These are phyloP conservation scores for Melanostigma gelatinosum DNA, from an alignment of 2,113 vertebrate genomes.

Conservation along the genomic window DNA sequence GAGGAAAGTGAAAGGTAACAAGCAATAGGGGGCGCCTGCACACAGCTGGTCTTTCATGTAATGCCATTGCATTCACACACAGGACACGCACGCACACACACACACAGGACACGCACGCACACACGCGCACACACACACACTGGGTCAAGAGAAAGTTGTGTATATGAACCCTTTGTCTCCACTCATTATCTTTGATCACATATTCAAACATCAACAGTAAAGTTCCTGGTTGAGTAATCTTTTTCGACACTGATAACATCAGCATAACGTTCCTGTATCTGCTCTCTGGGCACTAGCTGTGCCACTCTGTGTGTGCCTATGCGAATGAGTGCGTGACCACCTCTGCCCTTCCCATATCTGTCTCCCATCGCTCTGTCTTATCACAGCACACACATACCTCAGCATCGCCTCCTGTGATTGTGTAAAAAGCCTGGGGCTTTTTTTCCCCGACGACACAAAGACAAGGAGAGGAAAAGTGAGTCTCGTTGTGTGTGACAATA, in stretches of 20 bases:
- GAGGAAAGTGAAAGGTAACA: slow-evolving; percentile 52
- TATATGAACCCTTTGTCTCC: slow-evolving; percentile 29
- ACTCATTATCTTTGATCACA: slow-evolving; percentile 29
- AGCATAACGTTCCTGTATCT: slow-evolving; percentile 25
- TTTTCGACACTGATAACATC: slow-evolving; percentile 30
- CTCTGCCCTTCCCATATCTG: slow-evolving; percentile 76
- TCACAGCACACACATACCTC: slow-evolving; percentile 77
- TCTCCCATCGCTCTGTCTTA: slow-evolving; percentile 80
- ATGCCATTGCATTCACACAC: slow-evolving; percentile 35
- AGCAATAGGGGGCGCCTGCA: slow-evolving; percentile 89
- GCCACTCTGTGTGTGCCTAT: slow-evolving; percentile 23
- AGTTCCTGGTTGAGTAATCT: slow-evolving; percentile 35
- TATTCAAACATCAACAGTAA: slow-evolving; percentile 46
- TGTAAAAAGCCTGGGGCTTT: slow-evolving; percentile 72
- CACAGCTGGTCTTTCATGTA: slow-evolving; percentile 72
- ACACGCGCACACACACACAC: slow-evolving; percentile 44
- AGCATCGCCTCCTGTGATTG: slow-evolving; percentile 82
- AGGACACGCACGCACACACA: slow-evolving; percentile 53
- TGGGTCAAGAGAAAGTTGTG: slow-evolving; percentile 30
- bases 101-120: slow-evolving; percentile 48
- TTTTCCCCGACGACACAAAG: slow-evolving; percentile 59
- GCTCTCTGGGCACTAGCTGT: slow-evolving; percentile 29
- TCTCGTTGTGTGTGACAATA: slow-evolving; percentile 76
- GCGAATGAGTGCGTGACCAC: slow-evolving; percentile 59
- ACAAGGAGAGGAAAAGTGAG: slow-evolving; percentile 79